Conservation (phyloP, 2,797 vertebrate species). For the Distichodus sexfasciatus region DNA sequence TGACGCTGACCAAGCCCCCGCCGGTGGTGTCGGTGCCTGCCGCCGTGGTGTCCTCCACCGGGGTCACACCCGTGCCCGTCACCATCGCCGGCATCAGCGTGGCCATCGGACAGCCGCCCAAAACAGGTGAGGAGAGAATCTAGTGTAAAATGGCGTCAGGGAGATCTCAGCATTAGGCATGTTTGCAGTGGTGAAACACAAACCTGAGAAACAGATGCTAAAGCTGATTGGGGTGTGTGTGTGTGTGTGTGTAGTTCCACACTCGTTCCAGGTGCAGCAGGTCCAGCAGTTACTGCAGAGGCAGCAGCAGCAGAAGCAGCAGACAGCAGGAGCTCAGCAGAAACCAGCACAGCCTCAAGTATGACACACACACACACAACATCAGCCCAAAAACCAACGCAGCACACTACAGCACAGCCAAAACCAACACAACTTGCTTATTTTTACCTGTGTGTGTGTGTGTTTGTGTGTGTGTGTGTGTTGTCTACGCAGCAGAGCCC, state of each 20-base stretch:
- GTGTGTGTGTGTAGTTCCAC: constrained; percentile 67
- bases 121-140: constrained; percentile 69
- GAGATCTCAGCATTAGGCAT: no score
- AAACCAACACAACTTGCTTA: no score
- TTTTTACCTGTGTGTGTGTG: no score
- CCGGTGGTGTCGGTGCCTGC: constrained; percentile 83
- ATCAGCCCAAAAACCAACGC: no score
- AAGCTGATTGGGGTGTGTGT: not conserved
- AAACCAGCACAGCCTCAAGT: constrained; percentile 86
- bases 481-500: constrained; percentile 80
- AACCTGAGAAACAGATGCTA: no score
- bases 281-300: constrained; percentile 84
- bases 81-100: constrained; percentile 86
- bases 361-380: no score
- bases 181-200: no score
- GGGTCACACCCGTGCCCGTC: constrained; percentile 84
- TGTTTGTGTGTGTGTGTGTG: no score
- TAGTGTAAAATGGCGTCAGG: no score
- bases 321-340: constrained; percentile 76
- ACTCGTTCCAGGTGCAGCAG: constrained; percentile 75
- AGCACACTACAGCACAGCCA: no score
- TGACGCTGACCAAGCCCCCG: constrained; percentile 86
- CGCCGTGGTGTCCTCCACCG: constrained; percentile 85
- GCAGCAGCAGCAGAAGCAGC: constrained; percentile 68
- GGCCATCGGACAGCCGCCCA: constrained; percentile 83